Evolutionary conservation across 2,797 vertebrate genomes (phyloP), one percentile per base, ranked within the genome.

Genomic region (Choloepus didactylus): DNA sequence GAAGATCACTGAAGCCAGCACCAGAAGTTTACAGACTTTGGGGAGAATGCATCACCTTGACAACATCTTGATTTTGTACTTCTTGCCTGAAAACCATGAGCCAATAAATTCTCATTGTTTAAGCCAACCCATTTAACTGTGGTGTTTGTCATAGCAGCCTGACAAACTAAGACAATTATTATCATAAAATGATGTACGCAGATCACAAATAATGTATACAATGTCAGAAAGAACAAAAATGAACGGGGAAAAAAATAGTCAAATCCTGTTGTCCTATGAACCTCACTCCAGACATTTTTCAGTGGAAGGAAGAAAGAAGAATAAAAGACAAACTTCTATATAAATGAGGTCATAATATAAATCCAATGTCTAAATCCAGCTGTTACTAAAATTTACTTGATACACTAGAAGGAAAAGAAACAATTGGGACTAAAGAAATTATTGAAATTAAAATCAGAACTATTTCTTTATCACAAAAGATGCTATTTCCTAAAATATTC

Each of bases 351-450:
- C 46, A 59, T 62, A 29, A 59, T 44, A 38, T 69, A 70, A 91
- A 56, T 56, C 38, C 31, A 75, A 41, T 64, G 80, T 46, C 46
- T 85, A 88, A 80, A 70, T 44, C 72, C 4, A 72, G 31, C 67
- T 41, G 46, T 62, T 75, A 54, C 83, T 93, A 25, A 46, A 80
- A 70, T 51, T 75, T 49, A 49, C 46, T 49, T 49, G 46, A 49
- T 51, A n/a, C 3, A 64, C 38, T 69, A 35, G 35, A 25, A 66
- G 76, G 12, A 90, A 80, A 84, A 67, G 16, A 80, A 94, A 35
- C 8, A 76, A 77, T 21, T 87, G 69, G 84, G 88, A 85, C 27
- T 29, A 83, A 95, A 90, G 35, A 7, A 69, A 79, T 67, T 90
- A 29, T 84, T 64, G 77, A 80, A 87, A 66, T 75, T 93, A 49